Base-by-base conservation (phyloP, 2,797 vertebrate species). In the Loris lydekkerianus region DNA sequence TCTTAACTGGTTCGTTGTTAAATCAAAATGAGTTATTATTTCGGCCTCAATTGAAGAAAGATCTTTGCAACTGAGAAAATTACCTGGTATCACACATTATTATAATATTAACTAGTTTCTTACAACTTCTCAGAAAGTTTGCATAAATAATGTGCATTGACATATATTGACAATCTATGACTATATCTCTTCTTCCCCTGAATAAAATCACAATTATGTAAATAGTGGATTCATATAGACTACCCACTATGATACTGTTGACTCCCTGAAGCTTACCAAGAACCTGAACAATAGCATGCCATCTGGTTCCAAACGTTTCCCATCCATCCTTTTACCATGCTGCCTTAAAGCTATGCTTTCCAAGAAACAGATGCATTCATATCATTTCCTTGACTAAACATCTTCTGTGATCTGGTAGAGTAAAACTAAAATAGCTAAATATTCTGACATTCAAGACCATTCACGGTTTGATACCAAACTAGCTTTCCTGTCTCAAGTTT, bases 171-270 rank as follows among this genome's bases (percentile, higher is more conserved):
- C 34, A 83, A 95, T 10, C 27, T 82, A 40, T 91, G 63, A 21
- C 2, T 49, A 53, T 92, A 77, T 58, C n/a, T 73, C 65, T 90
- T 83, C 80, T 91, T 34, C 69, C n/a, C 49, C 7, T 88, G n/a
- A 78, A 67, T 95, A 94, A 65, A 87, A 46, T 82, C 63, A 60
- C 34, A 91, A 34, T 73, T 67, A 40, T 83, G 95, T 94, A 84
- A 94, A 85, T 15, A 91, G 29, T 46, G 17, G 7, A 5, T 69
- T 93, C 92, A 29, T 46, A 83, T 17, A 49, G 83, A 67, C 58
- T 37, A 73, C 61, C 56, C 21, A 53, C 0, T 17, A 69, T 29
- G 76, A 27, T 82, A 18, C 40, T 94, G 14, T 10, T 7, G 8
- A 60, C 27, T 60, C 56, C 18, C 21, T 25, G 6, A 63, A 82